Conservation (phyloP, 2,113 vertebrate species). For the Todiramphus chloris region DNA sequence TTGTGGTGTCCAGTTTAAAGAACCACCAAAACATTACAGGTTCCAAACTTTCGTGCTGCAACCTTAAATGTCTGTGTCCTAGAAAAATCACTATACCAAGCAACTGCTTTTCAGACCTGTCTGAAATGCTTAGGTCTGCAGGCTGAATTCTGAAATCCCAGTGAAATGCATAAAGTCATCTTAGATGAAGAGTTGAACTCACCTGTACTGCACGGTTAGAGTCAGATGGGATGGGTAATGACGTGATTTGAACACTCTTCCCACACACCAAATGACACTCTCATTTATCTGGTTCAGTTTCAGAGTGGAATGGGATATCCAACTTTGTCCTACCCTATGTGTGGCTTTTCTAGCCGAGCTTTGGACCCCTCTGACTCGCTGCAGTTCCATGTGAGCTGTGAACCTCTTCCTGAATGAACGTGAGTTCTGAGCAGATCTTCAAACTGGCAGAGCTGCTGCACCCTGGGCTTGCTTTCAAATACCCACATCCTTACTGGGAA, state of each 20-base stretch:
- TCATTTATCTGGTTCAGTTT: background rate
- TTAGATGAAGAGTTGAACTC: constrained; percentile 1
- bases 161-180: background rate
- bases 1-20: background rate
- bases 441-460: background rate
- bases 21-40: background rate
- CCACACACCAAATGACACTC: background rate
- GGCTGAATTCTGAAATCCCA: background rate
- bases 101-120: background rate
- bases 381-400: background rate
- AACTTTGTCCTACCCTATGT: background rate
- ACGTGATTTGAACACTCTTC: background rate
- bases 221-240: background rate
- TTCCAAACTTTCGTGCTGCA: background rate
- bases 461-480: background rate
- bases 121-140: background rate
- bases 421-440: background rate
- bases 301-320: background rate
- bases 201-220: background rate
- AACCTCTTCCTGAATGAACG: background rate
- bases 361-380: background rate
- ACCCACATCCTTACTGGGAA: background rate
- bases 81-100: background rate
- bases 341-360: background rate
- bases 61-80: background rate